Base-by-base conservation (phyloP, 2,888 invertebrate species). In the Podotricha telesiphe region DNA sequence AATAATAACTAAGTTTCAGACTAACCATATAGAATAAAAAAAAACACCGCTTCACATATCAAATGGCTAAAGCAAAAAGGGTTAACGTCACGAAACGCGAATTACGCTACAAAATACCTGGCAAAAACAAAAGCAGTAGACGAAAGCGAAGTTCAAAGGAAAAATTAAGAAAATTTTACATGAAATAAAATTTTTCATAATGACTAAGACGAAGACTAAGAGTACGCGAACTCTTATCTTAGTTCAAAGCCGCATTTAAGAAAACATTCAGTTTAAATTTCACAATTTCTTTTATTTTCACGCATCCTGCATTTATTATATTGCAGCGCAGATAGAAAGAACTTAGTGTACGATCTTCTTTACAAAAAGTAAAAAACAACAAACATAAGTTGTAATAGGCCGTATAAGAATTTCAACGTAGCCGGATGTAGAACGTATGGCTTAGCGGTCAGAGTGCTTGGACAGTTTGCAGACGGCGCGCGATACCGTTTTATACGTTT, bases 111-210 rank as follows among this genome's bases (percentile, higher is more conserved):
- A 1, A 45, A 59, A 45, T 22, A 59, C 17, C 22, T 45, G 10
- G 22, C 42, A 59, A 45, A 45, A 59, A 59, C 20, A 59, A 22
- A 59, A 59, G 22, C 22, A 45, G 20, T 15, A 45, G 59, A 59
- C 59, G 22, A 45, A 59, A 45, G 59, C 8, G 5, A 45, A 45
- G 59, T 45, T 59, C 59, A 59, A 59, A 59, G 59, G 59, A 59
- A 28, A 59, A 59, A 59, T 59, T 59, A 59, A 59, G 45, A 45
- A 59, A 59, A 45, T 59, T 45, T 59, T 15, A 59, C 59, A 11
- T 59, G 59, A 45, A 59, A 42, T 45, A 42, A 59, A 59, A 42
- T 45, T 59, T 28, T 28, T 45, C n/a, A n/a, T n/a, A n/a, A n/a
- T n/a, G n/a, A n/a, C n/a, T n/a, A n/a, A n/a, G 45, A 22, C n/a